Percentiles rank a stretch among this genome's conserved stretches.
phyloP scores from a whole-genome alignment of 2,113 vertebrate genomes.

The Tragelaphus strepsiceros region DNA sequence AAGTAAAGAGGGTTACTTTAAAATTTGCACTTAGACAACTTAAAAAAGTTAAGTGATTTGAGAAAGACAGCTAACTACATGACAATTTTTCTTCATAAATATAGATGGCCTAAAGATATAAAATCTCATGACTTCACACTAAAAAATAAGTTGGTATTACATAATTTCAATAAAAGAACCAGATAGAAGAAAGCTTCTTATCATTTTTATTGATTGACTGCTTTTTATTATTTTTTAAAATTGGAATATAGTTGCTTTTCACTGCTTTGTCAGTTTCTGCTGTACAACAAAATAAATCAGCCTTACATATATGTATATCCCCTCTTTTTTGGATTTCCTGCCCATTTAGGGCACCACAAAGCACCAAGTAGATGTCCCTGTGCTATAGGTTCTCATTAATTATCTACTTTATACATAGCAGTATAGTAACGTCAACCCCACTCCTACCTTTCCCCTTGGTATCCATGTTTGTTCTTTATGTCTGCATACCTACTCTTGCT shows the following conservation, averaged over 20 bases:
- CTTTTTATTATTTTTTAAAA: neutral
- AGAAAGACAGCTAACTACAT: neutral
- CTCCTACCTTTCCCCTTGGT: neutral
- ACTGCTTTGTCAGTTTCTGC: neutral
- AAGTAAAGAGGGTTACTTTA: neutral
- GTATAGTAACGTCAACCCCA: neutral
- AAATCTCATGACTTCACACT: neutral
- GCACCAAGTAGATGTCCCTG: neutral
- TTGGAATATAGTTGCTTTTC: neutral
- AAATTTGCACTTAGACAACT: conserved; percentile 1
- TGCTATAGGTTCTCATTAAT: neutral
- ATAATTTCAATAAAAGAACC: neutral
- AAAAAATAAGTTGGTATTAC: neutral
- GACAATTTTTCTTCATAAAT: neutral
- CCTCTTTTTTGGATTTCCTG: neutral
- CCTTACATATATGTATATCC: neutral
- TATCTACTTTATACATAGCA: neutral
- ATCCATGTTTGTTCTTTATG: neutral
- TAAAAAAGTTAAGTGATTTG: neutral
- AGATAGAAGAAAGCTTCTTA: neutral
- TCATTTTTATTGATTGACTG: neutral
- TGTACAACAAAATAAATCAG: neutral
- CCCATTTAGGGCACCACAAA: neutral
- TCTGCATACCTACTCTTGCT: neutral
- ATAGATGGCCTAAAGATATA: neutral